Evolutionary conservation across 2,888 invertebrate species (phyloP).

Genomic region (Cephalotes varians): DNA sequence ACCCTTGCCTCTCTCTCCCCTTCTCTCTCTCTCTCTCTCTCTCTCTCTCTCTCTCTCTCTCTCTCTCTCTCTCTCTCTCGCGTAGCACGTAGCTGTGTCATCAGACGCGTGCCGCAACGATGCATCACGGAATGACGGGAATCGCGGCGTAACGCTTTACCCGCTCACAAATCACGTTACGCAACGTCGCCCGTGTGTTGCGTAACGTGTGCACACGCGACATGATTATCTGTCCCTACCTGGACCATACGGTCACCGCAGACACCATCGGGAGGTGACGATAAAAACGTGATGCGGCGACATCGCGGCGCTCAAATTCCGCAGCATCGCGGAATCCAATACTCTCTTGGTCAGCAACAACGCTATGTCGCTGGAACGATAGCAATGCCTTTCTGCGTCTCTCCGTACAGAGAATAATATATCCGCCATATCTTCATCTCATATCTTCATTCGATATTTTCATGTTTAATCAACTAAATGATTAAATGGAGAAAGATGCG

Average conservation of each 20-base stretch:
- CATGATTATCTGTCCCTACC: constrained; percentile 15
- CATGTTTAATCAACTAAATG: neutral
- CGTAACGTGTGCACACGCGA: constrained; percentile 35
- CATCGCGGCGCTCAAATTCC: constrained; percentile 55
- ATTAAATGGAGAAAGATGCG: neutral
- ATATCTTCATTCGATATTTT: neutral
- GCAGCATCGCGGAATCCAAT: constrained; percentile 29
- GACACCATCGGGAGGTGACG: constrained; percentile 43
- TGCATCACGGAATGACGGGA: constrained; percentile 83
- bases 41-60: neutral
- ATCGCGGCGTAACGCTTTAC: constrained; percentile 77
- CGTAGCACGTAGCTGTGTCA: constrained; percentile 76
- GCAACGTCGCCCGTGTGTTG: constrained; percentile 56
- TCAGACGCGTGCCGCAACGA: constrained; percentile 82
- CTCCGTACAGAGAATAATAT: neutral
- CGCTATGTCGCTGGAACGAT: constrained; percentile 37
- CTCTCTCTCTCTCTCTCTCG: neutral
- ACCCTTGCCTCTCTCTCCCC: neutral
- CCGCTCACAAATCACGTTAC: constrained; percentile 81
- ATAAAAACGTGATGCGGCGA: constrained; percentile 56
- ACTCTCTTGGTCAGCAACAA: constrained; percentile 42
- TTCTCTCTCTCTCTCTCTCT: neutral
- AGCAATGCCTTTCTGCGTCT: constrained; percentile 22
- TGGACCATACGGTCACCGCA: constrained; percentile 37
- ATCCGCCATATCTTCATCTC: neutral